Percentiles rank a stretch among this genome's conserved stretches.
Conservation (phyloP, 1,140 invertebrate species). For the Dinothrombium tinctorium region DNA sequence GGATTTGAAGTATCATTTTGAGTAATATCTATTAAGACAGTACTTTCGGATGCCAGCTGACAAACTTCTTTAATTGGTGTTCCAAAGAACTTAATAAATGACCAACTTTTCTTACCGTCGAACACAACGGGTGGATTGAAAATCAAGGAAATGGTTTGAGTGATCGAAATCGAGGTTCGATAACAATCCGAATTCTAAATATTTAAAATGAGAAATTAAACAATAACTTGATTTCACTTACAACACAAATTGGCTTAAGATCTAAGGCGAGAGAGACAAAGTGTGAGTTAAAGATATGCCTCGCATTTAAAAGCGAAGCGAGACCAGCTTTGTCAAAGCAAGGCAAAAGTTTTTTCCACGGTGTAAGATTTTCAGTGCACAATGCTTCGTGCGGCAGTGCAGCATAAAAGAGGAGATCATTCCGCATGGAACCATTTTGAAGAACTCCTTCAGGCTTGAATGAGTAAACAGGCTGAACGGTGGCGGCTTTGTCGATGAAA, state of each 20-base stretch:
- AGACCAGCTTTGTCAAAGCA: slow-evolving; percentile 49
- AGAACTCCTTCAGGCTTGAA: slow-evolving; percentile 47
- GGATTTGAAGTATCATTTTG: slow-evolving; percentile 20
- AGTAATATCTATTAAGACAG: slow-evolving; percentile 57
- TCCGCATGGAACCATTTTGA: slow-evolving; percentile 22
- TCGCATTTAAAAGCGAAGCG: slow-evolving; percentile 63
- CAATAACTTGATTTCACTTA: no score
- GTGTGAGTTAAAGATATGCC: slow-evolving; percentile 68
- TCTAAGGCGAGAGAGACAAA: slow-evolving; percentile 76
- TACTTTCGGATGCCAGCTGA: slow-evolving; percentile 45
- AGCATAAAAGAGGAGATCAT: slow-evolving; percentile 44
- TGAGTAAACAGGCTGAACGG: slow-evolving; percentile 51
- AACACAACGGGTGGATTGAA: slow-evolving; percentile 36
- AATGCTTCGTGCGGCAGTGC: slow-evolving; percentile 78
- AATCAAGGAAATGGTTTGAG: slow-evolving; percentile 57
- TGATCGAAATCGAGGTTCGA: slow-evolving; percentile 41
- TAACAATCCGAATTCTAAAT: slow-evolving; percentile 31
- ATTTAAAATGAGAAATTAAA: slow-evolving; percentile 4
- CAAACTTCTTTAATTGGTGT: slow-evolving; percentile 49
- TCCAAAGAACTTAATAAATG: slow-evolving; percentile 58
- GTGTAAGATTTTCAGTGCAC: slow-evolving; percentile 94
- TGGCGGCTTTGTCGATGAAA: slow-evolving; percentile 73
- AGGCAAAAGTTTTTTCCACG: slow-evolving; percentile 87
- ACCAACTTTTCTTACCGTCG: slow-evolving; percentile 33
- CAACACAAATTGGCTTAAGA: slow-evolving; percentile 48